Evolutionary conservation across 2,888 invertebrate species (phyloP).

Genomic region (Lasioglossum lativentre): DNA sequence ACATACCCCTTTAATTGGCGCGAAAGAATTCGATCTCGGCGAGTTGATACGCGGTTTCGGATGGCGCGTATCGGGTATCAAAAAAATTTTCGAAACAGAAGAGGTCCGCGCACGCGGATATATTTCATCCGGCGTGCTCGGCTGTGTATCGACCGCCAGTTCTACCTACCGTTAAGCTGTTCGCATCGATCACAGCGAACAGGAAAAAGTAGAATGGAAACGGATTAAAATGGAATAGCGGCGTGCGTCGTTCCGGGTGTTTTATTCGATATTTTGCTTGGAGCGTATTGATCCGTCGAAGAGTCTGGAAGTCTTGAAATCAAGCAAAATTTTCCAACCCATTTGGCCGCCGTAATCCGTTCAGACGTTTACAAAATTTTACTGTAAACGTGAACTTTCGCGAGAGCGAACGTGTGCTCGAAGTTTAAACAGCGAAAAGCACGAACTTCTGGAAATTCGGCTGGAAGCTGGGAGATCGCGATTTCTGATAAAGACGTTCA

Average conservation of each 20-base stretch:
- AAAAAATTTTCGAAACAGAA: constrained; percentile 28
- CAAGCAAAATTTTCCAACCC: background rate
- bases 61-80: constrained; percentile 48
- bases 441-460: background rate
- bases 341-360: background rate
- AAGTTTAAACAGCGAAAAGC: background rate
- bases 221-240: constrained; percentile 21
- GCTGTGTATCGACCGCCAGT: background rate
- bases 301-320: background rate
- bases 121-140: constrained; percentile 9
- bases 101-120: background rate
- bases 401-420: background rate
- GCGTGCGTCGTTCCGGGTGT: background rate
- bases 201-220: constrained; percentile 8
- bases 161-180: constrained; percentile 5
- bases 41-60: constrained; percentile 27
- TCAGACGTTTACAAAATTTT: background rate
- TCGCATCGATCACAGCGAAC: background rate
- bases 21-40: constrained; percentile 46
- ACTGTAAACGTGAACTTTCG: background rate
- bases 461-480: background rate
- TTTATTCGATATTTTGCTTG: constrained; percentile 4
- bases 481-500: background rate
- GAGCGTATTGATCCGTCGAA: background rate
- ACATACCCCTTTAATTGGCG: constrained; percentile 59